A percentile compares a stretch with the other conserved stretches of the same genome.
Conservation (phyloP, 1,140 invertebrate genomes). For the Euwallacea similis region DNA sequence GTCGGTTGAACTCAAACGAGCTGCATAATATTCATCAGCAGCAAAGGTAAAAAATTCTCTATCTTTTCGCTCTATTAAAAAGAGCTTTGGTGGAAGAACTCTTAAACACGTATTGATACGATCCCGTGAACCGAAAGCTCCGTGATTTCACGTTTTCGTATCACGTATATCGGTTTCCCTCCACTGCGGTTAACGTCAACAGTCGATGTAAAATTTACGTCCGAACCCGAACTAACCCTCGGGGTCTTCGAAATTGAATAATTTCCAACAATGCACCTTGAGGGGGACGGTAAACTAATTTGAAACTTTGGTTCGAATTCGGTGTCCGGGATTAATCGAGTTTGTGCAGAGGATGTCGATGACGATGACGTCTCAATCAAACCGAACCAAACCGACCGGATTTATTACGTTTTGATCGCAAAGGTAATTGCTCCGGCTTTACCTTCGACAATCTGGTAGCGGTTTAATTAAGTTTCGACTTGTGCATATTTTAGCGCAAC, state of each 20-base stretch:
- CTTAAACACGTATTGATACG: too few species aligned
- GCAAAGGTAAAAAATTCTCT: background rate
- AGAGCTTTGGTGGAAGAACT: too few species aligned
- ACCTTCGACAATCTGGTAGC: too few species aligned
- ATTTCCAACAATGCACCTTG: slow-evolving; percentile 11
- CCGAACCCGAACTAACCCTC: background rate
- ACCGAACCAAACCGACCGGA: too few species aligned
- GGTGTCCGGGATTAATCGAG: background rate
- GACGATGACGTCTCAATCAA: too few species aligned
- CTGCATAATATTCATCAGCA: too few species aligned
- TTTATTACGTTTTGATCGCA: too few species aligned
- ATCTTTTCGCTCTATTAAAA: too few species aligned
- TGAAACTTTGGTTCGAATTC: slow-evolving; percentile 5
- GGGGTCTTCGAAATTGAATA: slow-evolving; percentile 10
- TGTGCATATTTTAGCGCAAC: too few species aligned
- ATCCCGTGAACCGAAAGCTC: background rate
- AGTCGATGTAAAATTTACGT: slow-evolving; percentile 13
- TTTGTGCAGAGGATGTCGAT: background rate
- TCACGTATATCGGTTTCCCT: slow-evolving; percentile 6
- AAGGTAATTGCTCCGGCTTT: too few species aligned
- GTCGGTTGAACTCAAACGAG: too few species aligned
- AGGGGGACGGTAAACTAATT: slow-evolving; percentile 6
- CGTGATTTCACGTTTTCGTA: slow-evolving; percentile 7
- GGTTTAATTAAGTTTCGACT: too few species aligned
- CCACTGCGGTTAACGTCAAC: slow-evolving; percentile 12